Base-by-base conservation (phyloP, 2,113 vertebrate species). In the Tachysurus fulvidraco region DNA sequence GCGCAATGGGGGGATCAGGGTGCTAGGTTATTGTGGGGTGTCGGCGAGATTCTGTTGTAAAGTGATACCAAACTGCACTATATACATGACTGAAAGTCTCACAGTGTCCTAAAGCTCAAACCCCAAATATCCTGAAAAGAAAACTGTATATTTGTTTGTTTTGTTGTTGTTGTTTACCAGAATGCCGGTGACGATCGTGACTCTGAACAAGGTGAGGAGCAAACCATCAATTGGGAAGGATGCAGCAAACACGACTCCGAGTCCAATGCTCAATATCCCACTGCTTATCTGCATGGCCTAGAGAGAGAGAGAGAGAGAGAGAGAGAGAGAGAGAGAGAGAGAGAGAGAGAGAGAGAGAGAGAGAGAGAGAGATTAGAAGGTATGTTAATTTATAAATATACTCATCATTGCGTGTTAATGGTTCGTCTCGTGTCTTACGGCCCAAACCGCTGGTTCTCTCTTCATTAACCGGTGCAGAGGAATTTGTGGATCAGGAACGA, bases 281-380 rank as follows among this genome's bases (percentile, higher is more conserved):
- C 92, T 92, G 81, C 89, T 19, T 12, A 93, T 67, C 92, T 94
- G 95, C 87, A 94, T 46, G 84, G 91, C 90, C 95, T 95, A 46
- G 5, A 46, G 21, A 62, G 4, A 46, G 12, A 76, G 21, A 13
- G 25, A 50, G 71, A 50, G 5, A 3, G 30, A 13, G 5, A n/a
- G 10, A 74, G 14, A 12, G 21, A 21, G 16, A 19, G 44, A 19
- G 1, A 62, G 12, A 46, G 21, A 62, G 4, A 46, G 12, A 76
- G 21, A 13, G 25, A 46, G 12, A 76, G 21, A 13, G 25, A n/a
- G n/a, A n/a, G n/a, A n/a, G n/a, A n/a, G n/a, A n/a, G n/a, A n/a
- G n/a, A n/a, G n/a, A n/a, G n/a, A n/a, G n/a, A n/a, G n/a, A n/a
- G n/a, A 19, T 4, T 50, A 50, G 50, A 17, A 10, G 25, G 16